A percentile compares a stretch with the other conserved stretches of the same genome.
phyloP scores from a whole-genome alignment of 2,888 invertebrate genomes.

The Ormyrus pomaceus region DNA sequence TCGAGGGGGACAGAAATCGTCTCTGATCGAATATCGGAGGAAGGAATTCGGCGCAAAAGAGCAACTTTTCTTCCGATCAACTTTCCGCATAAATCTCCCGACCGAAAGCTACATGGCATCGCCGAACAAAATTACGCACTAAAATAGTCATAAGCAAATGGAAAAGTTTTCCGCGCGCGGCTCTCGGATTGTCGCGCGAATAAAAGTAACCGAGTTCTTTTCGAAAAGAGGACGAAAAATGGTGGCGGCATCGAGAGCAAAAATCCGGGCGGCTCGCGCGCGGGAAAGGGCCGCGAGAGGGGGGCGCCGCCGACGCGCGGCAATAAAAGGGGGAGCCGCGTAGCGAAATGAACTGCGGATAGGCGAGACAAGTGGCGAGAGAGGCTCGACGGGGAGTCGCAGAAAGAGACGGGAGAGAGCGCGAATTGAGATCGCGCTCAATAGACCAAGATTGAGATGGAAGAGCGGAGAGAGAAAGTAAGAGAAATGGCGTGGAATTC shows the following conservation, averaged over 20 bases:
- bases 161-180: too few species aligned
- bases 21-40: constrained; percentile 5
- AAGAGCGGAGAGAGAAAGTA: constrained; percentile 10
- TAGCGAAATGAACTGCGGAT: background rate
- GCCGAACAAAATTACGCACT: too few species aligned
- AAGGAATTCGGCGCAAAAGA: background rate
- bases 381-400: constrained; percentile 13
- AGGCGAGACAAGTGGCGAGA: constrained; percentile 7
- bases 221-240: background rate
- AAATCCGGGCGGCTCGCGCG: too few species aligned
- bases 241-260: too few species aligned
- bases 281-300: too few species aligned
- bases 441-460: constrained; percentile 38
- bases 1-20: constrained; percentile 14
- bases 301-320: background rate
- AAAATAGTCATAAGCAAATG: too few species aligned
- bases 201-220: too few species aligned
- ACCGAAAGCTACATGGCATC: too few species aligned
- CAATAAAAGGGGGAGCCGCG: background rate
- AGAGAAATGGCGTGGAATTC: constrained; percentile 25
- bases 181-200: too few species aligned
- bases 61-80: too few species aligned
- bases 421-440: constrained; percentile 45
- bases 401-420: background rate
- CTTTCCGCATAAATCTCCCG: too few species aligned